These are phyloP conservation scores for Seira ritae DNA, from an alignment of 2,888 invertebrate species.

Conservation along the genomic window DNA sequence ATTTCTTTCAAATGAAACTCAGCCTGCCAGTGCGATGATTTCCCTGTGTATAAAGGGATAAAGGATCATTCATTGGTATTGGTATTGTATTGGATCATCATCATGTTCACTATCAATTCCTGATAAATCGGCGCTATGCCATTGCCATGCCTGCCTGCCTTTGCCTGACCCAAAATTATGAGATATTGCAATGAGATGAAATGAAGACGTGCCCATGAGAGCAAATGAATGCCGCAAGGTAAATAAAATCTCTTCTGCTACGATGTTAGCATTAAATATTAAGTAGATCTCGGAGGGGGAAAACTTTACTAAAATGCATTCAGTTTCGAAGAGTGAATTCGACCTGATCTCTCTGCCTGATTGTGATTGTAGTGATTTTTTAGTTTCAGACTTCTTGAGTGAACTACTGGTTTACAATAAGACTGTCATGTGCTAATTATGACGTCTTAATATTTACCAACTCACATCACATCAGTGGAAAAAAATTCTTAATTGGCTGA, in stretches of 20 bases:
- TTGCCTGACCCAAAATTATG: slow-evolving; percentile 19
- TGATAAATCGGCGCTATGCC: background rate
- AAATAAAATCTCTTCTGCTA: background rate
- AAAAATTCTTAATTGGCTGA: background rate
- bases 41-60: too few species aligned
- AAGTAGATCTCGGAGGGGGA: background rate
- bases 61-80: too few species aligned
- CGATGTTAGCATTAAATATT: slow-evolving; percentile 6
- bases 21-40: too few species aligned
- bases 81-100: too few species aligned
- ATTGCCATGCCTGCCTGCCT: too few species aligned
- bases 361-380: background rate
- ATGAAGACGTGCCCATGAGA: slow-evolving; percentile 19
- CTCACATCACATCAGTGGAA: background rate
- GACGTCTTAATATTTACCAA: slow-evolving; percentile 9
- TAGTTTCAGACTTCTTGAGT: background rate
- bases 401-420: slow-evolving; percentile 11
- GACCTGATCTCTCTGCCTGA: too few species aligned
- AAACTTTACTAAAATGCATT: background rate
- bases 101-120: too few species aligned
- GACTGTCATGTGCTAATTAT: slow-evolving; percentile 16
- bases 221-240: slow-evolving; percentile 19
- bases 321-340: too few species aligned
- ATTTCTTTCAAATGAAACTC: too few species aligned
- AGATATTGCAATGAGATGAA: slow-evolving; percentile 18